Evolutionary conservation across 2,888 invertebrate species (phyloP), one percentile per base, ranked within the genome.

Genomic region (Craniophora ligustri): DNA sequence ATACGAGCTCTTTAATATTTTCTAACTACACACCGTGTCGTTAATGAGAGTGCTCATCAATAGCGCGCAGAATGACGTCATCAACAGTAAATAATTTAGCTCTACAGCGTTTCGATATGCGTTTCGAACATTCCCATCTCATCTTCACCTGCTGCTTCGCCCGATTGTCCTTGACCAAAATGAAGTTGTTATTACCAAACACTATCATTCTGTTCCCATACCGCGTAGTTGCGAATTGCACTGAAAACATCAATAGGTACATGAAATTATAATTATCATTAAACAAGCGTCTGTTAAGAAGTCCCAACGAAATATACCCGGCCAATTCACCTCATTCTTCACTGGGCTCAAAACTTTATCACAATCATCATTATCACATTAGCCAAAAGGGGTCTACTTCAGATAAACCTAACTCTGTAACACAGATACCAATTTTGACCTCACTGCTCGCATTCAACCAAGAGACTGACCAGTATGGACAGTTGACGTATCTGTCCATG

Each of bases 51-150:
- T 57, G 54, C 14, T 10, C 3, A 36, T 36, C 23, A 2, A 44
- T 15, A 4, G n/a, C 45, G 6, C 3, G 14, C 1, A 44, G 10
- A 31, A 57, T 46, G 2, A n/a, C 1, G 14, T 56, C 34, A 8
- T 59, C 28, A 6, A 34, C 1, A 2, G 59, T 58, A 13, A 13
- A 19, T 6, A 56, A 16, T 3, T 32, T 56, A 19, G 59, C 56
- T 14, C 28, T 59, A 14, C 59, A 56, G 1, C 47, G 16, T 5
- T 21, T 13, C 2, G 21, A 5, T 28, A 46, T 39, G 6, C 59
- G 36, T 21, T 16, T 59, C 7, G 47, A 46, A 23, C 56, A 59
- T 1, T 32, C 56, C 56, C 59, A 56, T 10, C 59, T 21, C 5
- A 16, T 8, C 28, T 34, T 3, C 2, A 7, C 11, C 23, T 10